Conservation (phyloP, 2,113 vertebrate species). For the Prolemur simus region DNA sequence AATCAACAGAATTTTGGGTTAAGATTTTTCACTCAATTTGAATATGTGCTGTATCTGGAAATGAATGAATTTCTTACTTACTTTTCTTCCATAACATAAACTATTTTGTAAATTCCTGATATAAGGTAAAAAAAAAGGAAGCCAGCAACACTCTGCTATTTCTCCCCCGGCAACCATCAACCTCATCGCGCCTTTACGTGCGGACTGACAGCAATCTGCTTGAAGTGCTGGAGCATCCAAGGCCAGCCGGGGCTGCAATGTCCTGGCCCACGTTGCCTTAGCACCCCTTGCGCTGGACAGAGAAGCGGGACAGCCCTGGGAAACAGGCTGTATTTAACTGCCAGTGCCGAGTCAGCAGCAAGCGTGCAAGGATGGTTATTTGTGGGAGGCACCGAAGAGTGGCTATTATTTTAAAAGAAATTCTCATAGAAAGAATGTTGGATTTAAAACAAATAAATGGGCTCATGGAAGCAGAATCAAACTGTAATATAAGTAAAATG, state of each 20-base stretch:
- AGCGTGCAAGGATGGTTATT: conserved; percentile 62
- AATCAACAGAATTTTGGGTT: neutral
- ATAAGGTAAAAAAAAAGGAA: neutral
- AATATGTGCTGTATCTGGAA: neutral
- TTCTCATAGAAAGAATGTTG: conserved; percentile 74
- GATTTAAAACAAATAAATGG: conserved; percentile 68
- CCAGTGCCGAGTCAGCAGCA: conserved; percentile 69
- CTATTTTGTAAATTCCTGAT: neutral
- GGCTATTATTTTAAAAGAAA: conserved; percentile 77
- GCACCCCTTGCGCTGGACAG: neutral
- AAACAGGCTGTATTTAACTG: conserved; percentile 32
- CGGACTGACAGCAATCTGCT: neutral
- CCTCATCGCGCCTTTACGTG: neutral
- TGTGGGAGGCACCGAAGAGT: conserved; percentile 69
- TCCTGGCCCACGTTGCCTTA: neutral
- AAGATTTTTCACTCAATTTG: neutral
- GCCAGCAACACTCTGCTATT: neutral
- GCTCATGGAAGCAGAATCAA: conserved; percentile 41
- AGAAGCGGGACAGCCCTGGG: conserved; percentile 42
- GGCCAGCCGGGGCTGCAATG: neutral
- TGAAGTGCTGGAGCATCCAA: neutral
- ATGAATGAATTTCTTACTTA: conserved; percentile 23
- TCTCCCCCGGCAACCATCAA: conserved; percentile 13
- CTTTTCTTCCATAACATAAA: conserved; percentile 1
- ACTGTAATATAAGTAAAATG: neutral